phyloP scores from a whole-genome alignment of 2,888 invertebrate species.

The Tetheella fluctuosa region DNA sequence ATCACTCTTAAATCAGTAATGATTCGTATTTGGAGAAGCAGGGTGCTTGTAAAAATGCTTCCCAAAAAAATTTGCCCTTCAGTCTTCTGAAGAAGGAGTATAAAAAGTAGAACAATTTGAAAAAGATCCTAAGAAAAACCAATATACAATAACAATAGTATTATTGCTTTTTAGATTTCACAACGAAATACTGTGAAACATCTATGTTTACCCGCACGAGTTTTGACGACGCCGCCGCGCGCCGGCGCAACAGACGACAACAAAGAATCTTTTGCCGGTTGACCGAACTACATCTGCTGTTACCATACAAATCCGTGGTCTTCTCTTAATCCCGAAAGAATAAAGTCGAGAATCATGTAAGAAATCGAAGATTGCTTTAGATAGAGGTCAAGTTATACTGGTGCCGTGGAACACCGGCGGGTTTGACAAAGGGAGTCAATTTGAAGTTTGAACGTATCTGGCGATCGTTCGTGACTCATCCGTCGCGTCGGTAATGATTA shows the following conservation, averaged over 20 bases:
- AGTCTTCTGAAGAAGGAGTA: no score
- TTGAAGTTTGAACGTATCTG: conserved; percentile 70
- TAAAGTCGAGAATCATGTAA: conserved; percentile 21
- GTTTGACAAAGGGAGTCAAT: conserved; percentile 75
- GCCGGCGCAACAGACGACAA: conserved; percentile 19
- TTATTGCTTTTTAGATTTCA: conserved; percentile 35
- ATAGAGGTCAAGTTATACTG: conserved; percentile 37
- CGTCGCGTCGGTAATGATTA: conserved; percentile 67
- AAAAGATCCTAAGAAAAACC: no score
- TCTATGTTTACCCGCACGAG: conserved; percentile 41
- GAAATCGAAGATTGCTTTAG: conserved; percentile 23
- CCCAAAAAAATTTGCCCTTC: no score
- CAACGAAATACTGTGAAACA: conserved; percentile 43
- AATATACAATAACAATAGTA: no score
- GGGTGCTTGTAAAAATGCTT: no score
- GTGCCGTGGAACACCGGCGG: conserved; percentile 45
- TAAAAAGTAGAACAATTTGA: no score
- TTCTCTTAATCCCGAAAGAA: conserved; percentile 34
- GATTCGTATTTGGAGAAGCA: neutral
- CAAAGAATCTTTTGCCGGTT: conserved; percentile 27
- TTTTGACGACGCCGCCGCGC: conserved; percentile 30
- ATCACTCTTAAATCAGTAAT: neutral
- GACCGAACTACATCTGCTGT: conserved; percentile 18
- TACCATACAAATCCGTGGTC: conserved; percentile 22
- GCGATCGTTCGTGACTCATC: conserved; percentile 75